These are phyloP conservation scores for Tenualosa ilisha DNA, from an alignment of 2,797 vertebrate species.

Conservation along the genomic window DNA sequence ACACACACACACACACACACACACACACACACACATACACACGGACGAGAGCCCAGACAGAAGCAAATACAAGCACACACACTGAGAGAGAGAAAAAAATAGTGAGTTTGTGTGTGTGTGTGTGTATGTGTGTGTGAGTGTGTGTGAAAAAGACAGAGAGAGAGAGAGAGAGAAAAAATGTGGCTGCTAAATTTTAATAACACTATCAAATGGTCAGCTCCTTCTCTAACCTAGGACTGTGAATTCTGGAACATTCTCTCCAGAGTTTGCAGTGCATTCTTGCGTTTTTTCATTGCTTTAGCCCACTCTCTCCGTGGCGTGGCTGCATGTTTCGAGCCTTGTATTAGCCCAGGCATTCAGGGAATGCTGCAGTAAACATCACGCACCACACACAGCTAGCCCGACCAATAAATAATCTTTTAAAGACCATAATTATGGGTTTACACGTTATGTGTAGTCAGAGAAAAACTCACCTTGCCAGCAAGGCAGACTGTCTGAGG, in stretches of 20 bases:
- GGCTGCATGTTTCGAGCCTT: background rate
- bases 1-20: background rate
- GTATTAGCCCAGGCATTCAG: background rate
- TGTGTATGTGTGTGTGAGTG: too few species aligned
- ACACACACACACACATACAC: background rate
- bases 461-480: background rate
- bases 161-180: too few species aligned
- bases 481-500: background rate
- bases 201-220: background rate
- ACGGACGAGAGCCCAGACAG: background rate
- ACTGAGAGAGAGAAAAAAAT: background rate
- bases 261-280: background rate
- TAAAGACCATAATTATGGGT: background rate
- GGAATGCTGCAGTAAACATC: background rate
- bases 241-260: conserved; percentile 10
- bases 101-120: background rate
- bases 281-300: background rate
- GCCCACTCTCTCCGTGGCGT: background rate
- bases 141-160: too few species aligned
- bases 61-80: background rate
- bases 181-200: background rate
- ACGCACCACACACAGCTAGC: background rate
- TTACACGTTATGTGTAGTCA: background rate
- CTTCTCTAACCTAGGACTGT: background rate
- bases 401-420: conserved; percentile 16